These are phyloP conservation scores for Glaucidium brasilianum DNA, from an alignment of 2,113 vertebrate species.

Conservation along the genomic window DNA sequence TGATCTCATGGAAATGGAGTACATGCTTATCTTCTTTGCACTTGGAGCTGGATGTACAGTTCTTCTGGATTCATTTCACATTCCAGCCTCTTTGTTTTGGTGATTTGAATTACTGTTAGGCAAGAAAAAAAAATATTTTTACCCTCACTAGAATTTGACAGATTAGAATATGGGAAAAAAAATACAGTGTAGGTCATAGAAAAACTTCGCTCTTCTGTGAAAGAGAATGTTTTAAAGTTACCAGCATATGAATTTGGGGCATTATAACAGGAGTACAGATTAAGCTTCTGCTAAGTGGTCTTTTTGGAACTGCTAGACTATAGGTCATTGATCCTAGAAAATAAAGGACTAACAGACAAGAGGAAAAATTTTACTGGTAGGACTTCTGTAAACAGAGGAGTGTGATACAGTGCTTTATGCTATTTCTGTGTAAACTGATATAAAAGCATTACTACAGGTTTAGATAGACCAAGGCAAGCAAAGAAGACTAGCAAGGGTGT, in stretches of 20 bases:
- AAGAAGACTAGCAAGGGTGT: not conserved
- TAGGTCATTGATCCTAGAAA: not conserved
- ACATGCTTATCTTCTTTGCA: not conserved
- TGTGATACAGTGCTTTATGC: not conserved
- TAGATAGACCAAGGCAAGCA: not conserved
- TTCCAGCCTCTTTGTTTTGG: not conserved
- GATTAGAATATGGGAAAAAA: not conserved
- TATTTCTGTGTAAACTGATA: not conserved
- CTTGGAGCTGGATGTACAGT: not conserved
- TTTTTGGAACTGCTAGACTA: not conserved
- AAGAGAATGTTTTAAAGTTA: not conserved
- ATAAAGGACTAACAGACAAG: not conserved
- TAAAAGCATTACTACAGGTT: not conserved
- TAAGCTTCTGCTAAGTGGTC: not conserved
- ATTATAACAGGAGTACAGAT: not conserved
- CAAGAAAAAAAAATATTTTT: not conserved
- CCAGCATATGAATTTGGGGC: not conserved
- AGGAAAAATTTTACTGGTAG: not conserved
- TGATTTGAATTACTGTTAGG: not conserved
- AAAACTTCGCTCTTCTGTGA: not conserved
- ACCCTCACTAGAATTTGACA: not conserved
- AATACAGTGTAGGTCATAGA: not conserved
- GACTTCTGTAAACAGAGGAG: not conserved
- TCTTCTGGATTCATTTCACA: not conserved
- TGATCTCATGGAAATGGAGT: not conserved